Conservation (phyloP, 2,797 vertebrate genomes). For the Parauchenoglanis punctatus region DNA sequence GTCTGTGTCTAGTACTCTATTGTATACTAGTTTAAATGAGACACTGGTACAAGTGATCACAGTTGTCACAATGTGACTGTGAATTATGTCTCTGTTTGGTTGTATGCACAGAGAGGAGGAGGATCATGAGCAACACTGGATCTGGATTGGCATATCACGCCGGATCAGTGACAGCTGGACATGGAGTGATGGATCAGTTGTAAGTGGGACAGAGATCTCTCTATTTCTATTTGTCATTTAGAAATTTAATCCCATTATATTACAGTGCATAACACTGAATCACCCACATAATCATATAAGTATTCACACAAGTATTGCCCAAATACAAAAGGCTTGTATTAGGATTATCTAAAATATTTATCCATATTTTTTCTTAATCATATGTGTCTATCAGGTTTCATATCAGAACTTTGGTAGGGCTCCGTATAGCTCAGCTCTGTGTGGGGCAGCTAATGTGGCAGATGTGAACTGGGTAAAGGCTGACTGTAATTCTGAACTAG, state of each 20-base stretch:
- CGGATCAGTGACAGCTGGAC: slow-evolving; percentile 87
- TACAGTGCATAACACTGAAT: background rate
- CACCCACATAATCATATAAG: no score
- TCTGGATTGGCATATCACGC: slow-evolving; percentile 95
- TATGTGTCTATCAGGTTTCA: slow-evolving; percentile 75
- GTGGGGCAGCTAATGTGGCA: slow-evolving; percentile 85
- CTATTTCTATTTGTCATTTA: background rate
- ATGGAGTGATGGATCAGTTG: slow-evolving; percentile 91
- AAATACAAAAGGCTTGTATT: background rate
- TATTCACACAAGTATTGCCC: background rate
- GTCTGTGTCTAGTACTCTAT: background rate
- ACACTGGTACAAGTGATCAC: background rate
- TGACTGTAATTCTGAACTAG: slow-evolving; percentile 88
- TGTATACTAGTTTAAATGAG: background rate
- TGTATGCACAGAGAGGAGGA: slow-evolving; percentile 79
- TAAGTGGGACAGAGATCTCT: slow-evolving; percentile 69
- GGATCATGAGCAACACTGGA: slow-evolving; percentile 92
- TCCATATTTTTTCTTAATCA: background rate
- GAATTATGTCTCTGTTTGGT: slow-evolving; percentile 25
- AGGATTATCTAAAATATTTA: background rate
- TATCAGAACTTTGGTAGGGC: slow-evolving; percentile 94
- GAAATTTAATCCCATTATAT: background rate
- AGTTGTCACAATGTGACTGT: background rate
- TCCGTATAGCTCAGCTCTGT: slow-evolving; percentile 83
- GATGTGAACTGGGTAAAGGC: slow-evolving; percentile 92